Conservation (phyloP, 2,797 vertebrate species). For the Lindbergichthys nudifrons region DNA sequence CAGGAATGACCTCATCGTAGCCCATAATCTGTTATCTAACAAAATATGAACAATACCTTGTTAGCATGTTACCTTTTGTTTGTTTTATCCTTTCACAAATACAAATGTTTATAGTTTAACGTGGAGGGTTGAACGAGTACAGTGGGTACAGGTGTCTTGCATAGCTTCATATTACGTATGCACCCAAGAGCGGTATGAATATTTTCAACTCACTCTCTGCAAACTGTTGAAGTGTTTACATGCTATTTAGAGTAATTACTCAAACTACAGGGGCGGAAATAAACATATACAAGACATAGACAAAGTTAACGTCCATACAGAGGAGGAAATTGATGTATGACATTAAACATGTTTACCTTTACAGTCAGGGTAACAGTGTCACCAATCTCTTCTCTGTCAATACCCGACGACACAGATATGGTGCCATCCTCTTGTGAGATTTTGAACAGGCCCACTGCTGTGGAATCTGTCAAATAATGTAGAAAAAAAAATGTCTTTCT, state of each 20-base stretch:
- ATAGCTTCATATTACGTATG: no score
- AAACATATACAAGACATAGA: not conserved
- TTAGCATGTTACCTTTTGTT: not conserved
- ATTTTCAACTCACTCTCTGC: not conserved
- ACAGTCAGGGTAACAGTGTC: slow-evolving; percentile 84
- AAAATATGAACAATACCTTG: not conserved
- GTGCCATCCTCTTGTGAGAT: slow-evolving; percentile 72
- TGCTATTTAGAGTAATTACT: not conserved
- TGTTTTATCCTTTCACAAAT: no score
- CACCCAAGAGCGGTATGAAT: not conserved
- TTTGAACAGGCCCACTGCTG: slow-evolving; percentile 74
- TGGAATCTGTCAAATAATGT: slow-evolving; percentile 59
- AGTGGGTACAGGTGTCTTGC: not conserved
- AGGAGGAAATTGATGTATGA: not conserved
- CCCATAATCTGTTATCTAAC: no score
- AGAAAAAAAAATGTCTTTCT: not conserved
- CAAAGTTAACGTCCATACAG: not conserved
- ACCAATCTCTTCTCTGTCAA: slow-evolving; percentile 88
- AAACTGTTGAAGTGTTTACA: not conserved
- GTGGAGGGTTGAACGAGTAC: not conserved
- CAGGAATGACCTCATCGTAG: no score
- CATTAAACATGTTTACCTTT: slow-evolving; percentile 73
- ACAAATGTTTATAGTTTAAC: no score
- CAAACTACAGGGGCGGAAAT: not conserved
- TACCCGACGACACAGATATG: slow-evolving; percentile 75